Evolutionary conservation across 1,140 invertebrate species (phyloP), one percentile per base, ranked within the genome.

Genomic region (Diplogasteroides magnus): DNA sequence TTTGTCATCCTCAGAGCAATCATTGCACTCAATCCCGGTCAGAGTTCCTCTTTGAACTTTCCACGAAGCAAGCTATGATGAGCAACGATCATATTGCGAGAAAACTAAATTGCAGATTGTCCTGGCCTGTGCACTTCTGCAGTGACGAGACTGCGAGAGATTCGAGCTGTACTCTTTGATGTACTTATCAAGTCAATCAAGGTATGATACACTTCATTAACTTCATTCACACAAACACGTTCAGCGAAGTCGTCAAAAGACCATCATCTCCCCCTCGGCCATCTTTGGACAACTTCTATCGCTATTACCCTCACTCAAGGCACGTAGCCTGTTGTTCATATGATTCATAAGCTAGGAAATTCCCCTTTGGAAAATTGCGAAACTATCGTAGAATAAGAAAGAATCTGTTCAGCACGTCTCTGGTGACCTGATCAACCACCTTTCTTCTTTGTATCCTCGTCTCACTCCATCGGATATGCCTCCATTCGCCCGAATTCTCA

Each of bases 401-500:
- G n/a, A 6, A 48, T 19, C 6, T 48, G 6, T 48, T 48, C 37
- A 48, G 37, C 37, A 48, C 37, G 19, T 48, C 6, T 6, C 37
- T 48, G 37, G 37, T 19, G 37, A 48, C 19, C 6, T 48, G 6
- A 11, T 11, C 37, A 19, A 6, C 19, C 6, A 19, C 15, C 64
- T 48, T 31, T 67, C 66, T 13, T 6, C 66, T 15, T 15, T 63
- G 28, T 19, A 48, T 64, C 66, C 57, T 68, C 28, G 28, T 23
- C 55, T 23, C 26, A 57, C 31, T 19, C 59, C 66, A 3, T 28
- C 66, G 6, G n/a, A 31, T 26, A 13, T 6, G 15, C 66, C 27
- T 14, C 67, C 70, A 23, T 57, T 72, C 70, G 55, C 58, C 65
- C 26, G 57, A 32, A 32, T 72, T 60, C 62, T 72, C 59, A 62